These are phyloP conservation scores for Agrypnia vestita DNA, from an alignment of 1,140 invertebrate species.

Conservation along the genomic window DNA sequence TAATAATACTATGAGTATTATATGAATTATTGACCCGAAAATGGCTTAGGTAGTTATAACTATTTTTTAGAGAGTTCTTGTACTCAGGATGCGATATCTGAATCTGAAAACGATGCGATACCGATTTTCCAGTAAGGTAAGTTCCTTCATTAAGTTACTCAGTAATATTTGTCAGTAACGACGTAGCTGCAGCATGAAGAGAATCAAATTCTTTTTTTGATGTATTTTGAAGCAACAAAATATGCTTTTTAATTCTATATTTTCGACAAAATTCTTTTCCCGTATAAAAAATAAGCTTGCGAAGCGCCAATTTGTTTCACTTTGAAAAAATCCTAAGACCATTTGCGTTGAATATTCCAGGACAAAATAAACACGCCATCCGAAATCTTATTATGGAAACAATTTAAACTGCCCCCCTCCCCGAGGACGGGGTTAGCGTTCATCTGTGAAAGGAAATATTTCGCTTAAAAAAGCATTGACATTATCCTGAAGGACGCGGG, in stretches of 20 bases:
- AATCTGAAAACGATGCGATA: too few relatives aligned
- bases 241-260: constrained; percentile 22
- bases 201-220: too few relatives aligned
- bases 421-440: constrained; percentile 16
- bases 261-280: constrained; percentile 16
- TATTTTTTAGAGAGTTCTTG: too few relatives aligned
- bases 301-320: constrained; percentile 40
- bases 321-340: constrained; percentile 36
- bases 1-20: too few relatives aligned
- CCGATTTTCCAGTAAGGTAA: too few relatives aligned
- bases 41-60: too few relatives aligned
- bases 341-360: constrained; percentile 25
- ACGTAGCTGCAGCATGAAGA: too few relatives aligned
- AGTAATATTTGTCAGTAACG: too few relatives aligned
- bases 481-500: constrained; percentile 28
- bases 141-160: too few relatives aligned
- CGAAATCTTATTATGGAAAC: constrained; percentile 47
- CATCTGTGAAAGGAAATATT: constrained; percentile 45
- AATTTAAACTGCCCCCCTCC: constrained; percentile 33
- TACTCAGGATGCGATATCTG: too few relatives aligned
- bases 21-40: too few relatives aligned
- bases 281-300: constrained; percentile 21
- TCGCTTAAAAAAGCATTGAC: constrained; percentile 47
- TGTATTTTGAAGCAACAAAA: not conserved
- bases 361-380: constrained; percentile 43